A percentile compares a stretch with the other conserved stretches of the same genome.
These are phyloP conservation scores for Asbolus verrucosus DNA, from an alignment of 1,140 invertebrate genomes.

Conservation along the genomic window DNA sequence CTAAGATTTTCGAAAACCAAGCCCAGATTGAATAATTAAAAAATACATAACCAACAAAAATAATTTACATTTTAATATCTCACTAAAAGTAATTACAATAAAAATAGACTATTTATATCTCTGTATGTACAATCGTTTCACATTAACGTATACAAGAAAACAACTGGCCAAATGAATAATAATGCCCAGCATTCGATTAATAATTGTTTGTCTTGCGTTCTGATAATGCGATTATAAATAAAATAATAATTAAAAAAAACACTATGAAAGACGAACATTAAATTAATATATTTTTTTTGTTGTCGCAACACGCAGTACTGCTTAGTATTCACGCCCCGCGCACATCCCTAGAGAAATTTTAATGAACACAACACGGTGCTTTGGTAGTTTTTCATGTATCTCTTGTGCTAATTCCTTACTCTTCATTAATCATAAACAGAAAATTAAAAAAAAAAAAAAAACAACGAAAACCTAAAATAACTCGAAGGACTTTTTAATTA, in stretches of 20 bases:
- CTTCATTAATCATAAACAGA: constrained; percentile 16
- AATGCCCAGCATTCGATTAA: constrained; percentile 46
- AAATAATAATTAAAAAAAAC: constrained; percentile 43
- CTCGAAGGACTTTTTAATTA: constrained; percentile 57
- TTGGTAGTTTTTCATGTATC: constrained; percentile 53
- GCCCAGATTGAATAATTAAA: constrained; percentile 10
- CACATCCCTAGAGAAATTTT: constrained; percentile 30
- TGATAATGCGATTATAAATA: constrained; percentile 29
- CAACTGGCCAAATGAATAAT: constrained; percentile 41
- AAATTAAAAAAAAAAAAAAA: constrained; percentile 40
- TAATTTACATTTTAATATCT: constrained; percentile 49
- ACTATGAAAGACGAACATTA: constrained; percentile 48
- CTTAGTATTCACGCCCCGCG: constrained; percentile 1
- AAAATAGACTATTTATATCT: constrained; percentile 50
- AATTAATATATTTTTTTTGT: constrained; percentile 39
- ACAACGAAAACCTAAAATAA: constrained; percentile 22
- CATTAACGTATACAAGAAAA: constrained; percentile 41
- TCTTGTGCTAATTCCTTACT: constrained; percentile 44
- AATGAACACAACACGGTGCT: constrained; percentile 59
- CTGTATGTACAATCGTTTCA: constrained; percentile 51
- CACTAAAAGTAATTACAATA: constrained; percentile 52
- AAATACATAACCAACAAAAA: constrained; percentile 50
- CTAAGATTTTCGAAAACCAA: constrained; percentile 30
- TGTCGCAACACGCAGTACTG: constrained; percentile 41
- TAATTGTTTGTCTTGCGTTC: constrained; percentile 17